These are phyloP conservation scores for Pomatostomus ruficeps DNA, from an alignment of 2,113 vertebrate species.

Conservation along the genomic window DNA sequence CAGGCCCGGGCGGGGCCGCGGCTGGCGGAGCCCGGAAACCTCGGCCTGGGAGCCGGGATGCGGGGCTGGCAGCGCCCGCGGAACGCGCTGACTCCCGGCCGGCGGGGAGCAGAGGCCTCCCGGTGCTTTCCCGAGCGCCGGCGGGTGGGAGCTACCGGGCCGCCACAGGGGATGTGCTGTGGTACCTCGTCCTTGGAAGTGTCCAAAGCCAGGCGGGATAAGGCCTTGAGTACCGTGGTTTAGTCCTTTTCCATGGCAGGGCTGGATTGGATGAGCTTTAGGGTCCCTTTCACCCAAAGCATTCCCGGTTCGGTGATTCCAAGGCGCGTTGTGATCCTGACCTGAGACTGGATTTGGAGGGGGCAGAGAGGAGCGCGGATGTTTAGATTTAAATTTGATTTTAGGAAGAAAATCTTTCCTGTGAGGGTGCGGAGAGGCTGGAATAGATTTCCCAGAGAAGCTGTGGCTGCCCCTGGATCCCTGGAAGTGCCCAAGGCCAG, in stretches of 20 bases:
- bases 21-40: too few relatives aligned
- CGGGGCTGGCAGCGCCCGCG: neutral
- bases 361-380: neutral
- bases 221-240: neutral
- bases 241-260: accelerated
- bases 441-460: neutral
- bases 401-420: too few relatives aligned
- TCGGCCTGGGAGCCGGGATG: neutral
- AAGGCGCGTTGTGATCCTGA: neutral
- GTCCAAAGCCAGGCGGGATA: neutral
- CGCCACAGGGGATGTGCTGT: too few relatives aligned
- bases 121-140: neutral
- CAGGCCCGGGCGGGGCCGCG: neutral
- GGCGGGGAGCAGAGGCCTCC: neutral
- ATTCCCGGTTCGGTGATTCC: neutral
- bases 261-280: neutral
- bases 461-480: neutral
- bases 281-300: neutral
- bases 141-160: neutral
- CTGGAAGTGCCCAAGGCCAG: neutral
- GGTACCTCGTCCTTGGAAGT: neutral
- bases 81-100: too few relatives aligned
- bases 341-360: accelerated
- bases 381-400: neutral
- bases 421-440: neutral